Base-by-base conservation (phyloP, 2,797 vertebrate species). In the Sparus aurata region DNA sequence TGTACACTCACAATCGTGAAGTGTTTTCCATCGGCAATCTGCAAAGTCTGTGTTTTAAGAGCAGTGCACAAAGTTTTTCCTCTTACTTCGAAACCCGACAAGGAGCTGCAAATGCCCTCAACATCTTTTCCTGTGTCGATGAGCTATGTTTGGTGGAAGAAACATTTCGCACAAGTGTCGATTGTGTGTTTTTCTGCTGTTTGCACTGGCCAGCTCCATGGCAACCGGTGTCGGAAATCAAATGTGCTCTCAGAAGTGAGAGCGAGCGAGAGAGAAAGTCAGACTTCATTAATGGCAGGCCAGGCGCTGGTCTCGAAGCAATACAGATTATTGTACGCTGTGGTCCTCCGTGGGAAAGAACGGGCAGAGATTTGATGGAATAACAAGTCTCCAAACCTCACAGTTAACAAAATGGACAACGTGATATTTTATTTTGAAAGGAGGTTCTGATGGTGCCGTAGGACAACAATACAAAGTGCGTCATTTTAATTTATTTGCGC, bases 321-420 rank as follows among this genome's bases (percentile, higher is more conserved):
- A 87, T 85, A 66, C 25, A 87, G 66, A 87, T 82, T 49, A 73
- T 78, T 53, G 91, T 87, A 74, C 82, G 10, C 10, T 3, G 13
- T 43, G 55, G 43, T 52, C 45, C 17, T 87, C 78, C 25, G 59
- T 86, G 91, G 45, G 55, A 57, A 45, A 66, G 38, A 60, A 12
- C 72, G 53, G 77, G 43, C 72, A 87, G 77, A 61, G 41, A 70
- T 53, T 89, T 83, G 47, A 89, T 3, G 16, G 34, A 41, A 20
- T 52, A 52, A 13, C 17, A 45, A 15, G 73, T 47, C 34, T 38
- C 43, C 62, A 34, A 69, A 27, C 57, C 76, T 12, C 55, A 76
- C 18, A 30, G 2, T 23, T 80, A 62, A 57, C 81, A 88, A 4
- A 84, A 84, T 57, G 49, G 46, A 64, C 86, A 70, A 84, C 25